Conservation (phyloP, 2,113 vertebrate genomes). For the Gadus chalcogrammus region DNA sequence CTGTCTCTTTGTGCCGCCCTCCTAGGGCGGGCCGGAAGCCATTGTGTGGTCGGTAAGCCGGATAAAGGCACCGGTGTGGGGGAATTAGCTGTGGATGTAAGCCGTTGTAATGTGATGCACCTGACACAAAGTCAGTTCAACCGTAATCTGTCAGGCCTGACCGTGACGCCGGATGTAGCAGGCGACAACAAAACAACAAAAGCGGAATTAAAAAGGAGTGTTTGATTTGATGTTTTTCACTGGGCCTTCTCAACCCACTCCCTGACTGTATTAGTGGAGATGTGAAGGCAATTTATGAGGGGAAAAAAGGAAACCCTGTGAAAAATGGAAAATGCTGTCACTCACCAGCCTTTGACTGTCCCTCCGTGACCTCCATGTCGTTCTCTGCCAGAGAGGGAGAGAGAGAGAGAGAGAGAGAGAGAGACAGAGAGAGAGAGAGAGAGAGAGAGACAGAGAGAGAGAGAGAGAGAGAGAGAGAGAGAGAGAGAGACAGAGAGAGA, state of each 20-base stretch:
- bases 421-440: too few relatives aligned
- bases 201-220: conserved; percentile 44
- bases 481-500: too few relatives aligned
- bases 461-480: too few relatives aligned
- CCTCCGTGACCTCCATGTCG: conserved; percentile 62
- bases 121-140: conserved; percentile 64
- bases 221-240: conserved; percentile 46
- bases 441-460: too few relatives aligned
- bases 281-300: conserved; percentile 48
- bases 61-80: conserved; percentile 45
- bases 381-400: conserved; percentile 57
- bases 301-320: conserved; percentile 20
- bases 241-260: conserved; percentile 46
- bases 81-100: conserved; percentile 53
- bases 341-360: conserved; percentile 67
- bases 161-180: conserved; percentile 48
- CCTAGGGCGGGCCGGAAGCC: conserved; percentile 50
- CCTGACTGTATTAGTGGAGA: conserved; percentile 51
- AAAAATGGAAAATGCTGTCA: conserved; percentile 63
- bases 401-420: neutral
- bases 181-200: conserved; percentile 61
- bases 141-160: conserved; percentile 28
- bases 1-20: conserved; percentile 47
- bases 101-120: conserved; percentile 57
- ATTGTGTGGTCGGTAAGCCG: conserved; percentile 43